phyloP scores from a whole-genome alignment of 2,797 vertebrate genomes.

The Molossus molossus region DNA sequence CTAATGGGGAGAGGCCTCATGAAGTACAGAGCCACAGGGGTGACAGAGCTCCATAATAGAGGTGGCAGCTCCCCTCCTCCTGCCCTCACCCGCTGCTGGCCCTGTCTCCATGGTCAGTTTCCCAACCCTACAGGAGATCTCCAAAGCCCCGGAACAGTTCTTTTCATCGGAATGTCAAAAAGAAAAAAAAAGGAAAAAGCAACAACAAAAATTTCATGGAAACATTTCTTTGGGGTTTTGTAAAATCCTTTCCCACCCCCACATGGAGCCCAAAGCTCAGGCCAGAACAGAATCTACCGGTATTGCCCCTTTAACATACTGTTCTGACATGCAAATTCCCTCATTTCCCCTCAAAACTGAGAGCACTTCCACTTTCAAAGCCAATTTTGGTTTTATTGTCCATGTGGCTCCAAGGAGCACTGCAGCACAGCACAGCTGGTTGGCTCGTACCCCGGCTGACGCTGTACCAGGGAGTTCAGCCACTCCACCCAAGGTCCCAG shows the following conservation, averaged over 20 bases:
- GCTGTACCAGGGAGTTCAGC: constrained; percentile 58
- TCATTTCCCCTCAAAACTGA: constrained; percentile 65
- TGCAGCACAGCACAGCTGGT: constrained; percentile 66
- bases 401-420: constrained; percentile 65
- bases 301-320: constrained; percentile 65
- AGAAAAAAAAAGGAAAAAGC: constrained; percentile 37
- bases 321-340: constrained; percentile 68
- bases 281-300: constrained; percentile 52
- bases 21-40: background rate
- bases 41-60: background rate
- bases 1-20: background rate
- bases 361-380: constrained; percentile 74
- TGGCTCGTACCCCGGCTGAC: constrained; percentile 44
- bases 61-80: background rate
- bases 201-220: constrained; percentile 74
- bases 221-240: constrained; percentile 81
- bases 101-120: background rate
- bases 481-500: background rate
- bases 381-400: constrained; percentile 78
- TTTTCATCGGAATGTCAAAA: constrained; percentile 64
- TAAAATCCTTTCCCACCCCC: constrained; percentile 77
- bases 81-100: background rate
- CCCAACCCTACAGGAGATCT: constrained; percentile 17
- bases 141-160: constrained; percentile 50
- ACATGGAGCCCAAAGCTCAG: constrained; percentile 28